Evolutionary conservation across 1,140 invertebrate genomes (phyloP), one percentile per base, ranked within the genome.

Genomic region (Monomorium pharaonis): DNA sequence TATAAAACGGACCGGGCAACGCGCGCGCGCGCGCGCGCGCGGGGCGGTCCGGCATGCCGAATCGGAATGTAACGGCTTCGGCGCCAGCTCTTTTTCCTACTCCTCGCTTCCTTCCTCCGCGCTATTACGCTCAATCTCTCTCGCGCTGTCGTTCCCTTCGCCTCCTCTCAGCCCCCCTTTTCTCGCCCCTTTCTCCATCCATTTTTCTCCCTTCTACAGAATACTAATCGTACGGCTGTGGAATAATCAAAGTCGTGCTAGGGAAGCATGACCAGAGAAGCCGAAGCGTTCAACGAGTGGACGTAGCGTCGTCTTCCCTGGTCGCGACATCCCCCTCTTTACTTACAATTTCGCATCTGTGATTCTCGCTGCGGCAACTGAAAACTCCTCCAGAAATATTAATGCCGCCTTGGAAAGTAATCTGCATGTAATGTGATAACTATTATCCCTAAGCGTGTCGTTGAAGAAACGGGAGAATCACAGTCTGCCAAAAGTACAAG

Each of bases 1-100:
- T 90, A 94, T 93, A 94, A 93, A 92, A 93, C 92, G 88, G 49
- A 77, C 88, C 88, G 85, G 9, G 85, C n/a, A n/a, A n/a, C n/a
- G n/a, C n/a, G n/a, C n/a, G n/a, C n/a, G n/a, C n/a, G n/a, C n/a
- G n/a, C n/a, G n/a, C 86, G 76, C 88, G 85, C 54, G 24, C 86
- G 86, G 18, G 16, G 21, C 33, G 44, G 24, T 86, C 86, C 87
- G 89, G 89, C 90, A 92, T 70, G 67, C 67, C 70, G 70, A 74
- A 74, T 21, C 54, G 54, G 24, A 60, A 76, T 12, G 74, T 44
- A 76, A 76, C 54, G 54, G 14, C 69, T 51, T 33, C 33, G 51
- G 74, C 37, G 24, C 10, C 44, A n/a, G n/a, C 44, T 12, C 44
- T 65, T 75, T 58, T 30, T 30, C 67, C 67, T 37, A 4, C 21